Base-by-base conservation (phyloP, 2,888 invertebrate genomes). In the Melolontha melolontha region DNA sequence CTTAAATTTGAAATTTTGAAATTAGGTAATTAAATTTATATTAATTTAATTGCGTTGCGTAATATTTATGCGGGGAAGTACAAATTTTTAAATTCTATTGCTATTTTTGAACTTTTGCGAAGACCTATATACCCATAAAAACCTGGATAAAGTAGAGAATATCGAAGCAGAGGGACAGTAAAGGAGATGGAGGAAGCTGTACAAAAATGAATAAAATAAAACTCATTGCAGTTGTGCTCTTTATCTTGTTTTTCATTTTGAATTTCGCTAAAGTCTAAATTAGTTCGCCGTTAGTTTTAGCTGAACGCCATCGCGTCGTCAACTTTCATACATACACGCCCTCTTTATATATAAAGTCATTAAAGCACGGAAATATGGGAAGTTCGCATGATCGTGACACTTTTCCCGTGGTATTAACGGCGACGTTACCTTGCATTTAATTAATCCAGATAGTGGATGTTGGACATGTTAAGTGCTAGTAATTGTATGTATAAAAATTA, bases 351-450 rank as follows among this genome's bases (percentile, higher is more conserved):
- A 59, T 59, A 44, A 59, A 59, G 59, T 59, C 44, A 44, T 59
- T 59, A 59, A 59, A 27, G 44, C 44, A 27, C 27, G 44, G 29
- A 59, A 59, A 59, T 59, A 59, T 44, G 59, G 59, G 59, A 59
- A 59, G 59, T 47, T 47, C 22, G 59, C 59, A 59, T 59, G 59
- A 44, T 59, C 59, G 59, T 59, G 59, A 59, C 59, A 59, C 59
- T 59, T 59, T 59, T 59, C 59, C 14, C 59, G 44, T 47, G 44
- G 44, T n/a, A 29, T 29, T 29, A 44, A 47, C 59, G 59, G 59
- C 59, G 44, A 44, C 29, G 27, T 16, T 59, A 59, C 42, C 59
- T 44, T 59, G 44, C 59, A 27, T 44, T 59, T 59, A 59, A 59
- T 59, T 59, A 44, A 44, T 44, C 59, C 29, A 59, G 59, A 59